phyloP scores from a whole-genome alignment of 2,113 vertebrate genomes.

The Stegastes partitus region DNA sequence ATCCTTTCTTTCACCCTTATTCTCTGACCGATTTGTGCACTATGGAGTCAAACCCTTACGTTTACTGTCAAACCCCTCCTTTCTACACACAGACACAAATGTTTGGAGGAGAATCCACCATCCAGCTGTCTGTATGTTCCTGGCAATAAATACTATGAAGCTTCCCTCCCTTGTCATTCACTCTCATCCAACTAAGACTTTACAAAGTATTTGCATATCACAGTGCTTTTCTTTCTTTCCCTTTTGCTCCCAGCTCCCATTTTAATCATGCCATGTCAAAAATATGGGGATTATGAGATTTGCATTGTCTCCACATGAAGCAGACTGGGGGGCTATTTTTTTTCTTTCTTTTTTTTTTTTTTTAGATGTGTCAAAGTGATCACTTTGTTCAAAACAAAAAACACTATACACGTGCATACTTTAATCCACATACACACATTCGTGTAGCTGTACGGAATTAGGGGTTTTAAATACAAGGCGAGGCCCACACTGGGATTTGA shows the following conservation, averaged over 20 bases:
- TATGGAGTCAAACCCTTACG: neutral
- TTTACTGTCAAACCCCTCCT: neutral
- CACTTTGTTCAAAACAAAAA: conserved; percentile 39
- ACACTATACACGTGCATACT: neutral
- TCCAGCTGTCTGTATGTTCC: conserved; percentile 2
- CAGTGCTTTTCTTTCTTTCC: conserved; percentile 16
- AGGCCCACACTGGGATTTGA: conserved; percentile 51
- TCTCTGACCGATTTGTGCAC: neutral
- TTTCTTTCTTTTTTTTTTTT: conserved; percentile 36
- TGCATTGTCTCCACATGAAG: conserved; percentile 74
- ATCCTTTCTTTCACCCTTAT: neutral
- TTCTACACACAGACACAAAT: conserved; percentile 3
- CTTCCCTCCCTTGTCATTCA: neutral
- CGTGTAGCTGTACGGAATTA: conserved; percentile 44
- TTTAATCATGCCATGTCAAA: conserved; percentile 74
- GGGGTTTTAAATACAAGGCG: conserved; percentile 47
- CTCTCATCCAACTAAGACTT: conserved; percentile 2
- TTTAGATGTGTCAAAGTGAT: conserved; percentile 49
- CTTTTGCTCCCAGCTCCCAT: conserved; percentile 35
- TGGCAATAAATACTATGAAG: neutral
- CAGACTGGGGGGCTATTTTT: conserved; percentile 31
- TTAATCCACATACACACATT: conserved; percentile 3
- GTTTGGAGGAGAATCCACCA: conserved; percentile 29
- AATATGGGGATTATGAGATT: conserved; percentile 80
- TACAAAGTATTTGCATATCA: conserved; percentile 36